Base-by-base conservation (phyloP, 2,888 invertebrate species). In the Caenorhabditis doughertyi region DNA sequence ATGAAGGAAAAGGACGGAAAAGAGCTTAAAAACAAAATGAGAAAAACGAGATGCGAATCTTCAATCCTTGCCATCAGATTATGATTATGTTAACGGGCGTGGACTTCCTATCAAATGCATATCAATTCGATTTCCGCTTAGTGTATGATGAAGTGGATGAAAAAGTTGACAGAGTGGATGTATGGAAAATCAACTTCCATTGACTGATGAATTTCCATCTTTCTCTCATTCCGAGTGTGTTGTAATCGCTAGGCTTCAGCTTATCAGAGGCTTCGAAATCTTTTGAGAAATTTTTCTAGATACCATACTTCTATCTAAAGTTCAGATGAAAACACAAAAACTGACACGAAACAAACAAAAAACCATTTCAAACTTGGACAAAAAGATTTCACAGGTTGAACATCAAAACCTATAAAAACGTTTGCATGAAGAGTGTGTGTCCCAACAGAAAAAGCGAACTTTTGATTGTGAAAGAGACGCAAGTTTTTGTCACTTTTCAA, bases 401-500 rank as follows among this genome's bases (percentile, higher is more conserved):
- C 42, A 42, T 42, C 42, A 18, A 49, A 49, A 49, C 49, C 23
- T 51, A 51, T 51, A 51, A 51, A 51, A 51, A 49, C 55, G 5
- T 1, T 21, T 21, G 18, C 51, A 51, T 25, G 23, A 21, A 49
- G 11, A 49, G 55, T 25, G 18, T 29, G 18, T 16, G 29, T 62
- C 44, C 21, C 44, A 25, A 16, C 44, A 27, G 29, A 64, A 18
- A 64, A 64, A 49, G 9, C 49, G 62, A 64, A 73, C 39, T 74
- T 58, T 42, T 51, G 44, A 44, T 25, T n/a, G 53, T 32, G 21
- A 71, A 67, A 79, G n/a, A 64, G 60, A 23, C 23, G 39, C 58
- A 51, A 44, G 25, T 58, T 64, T 79, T 55, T 64, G 62, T 49
- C 64, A 79, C 70, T 71, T 79, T 23, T 29, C 71, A 79, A 79